Evolutionary conservation across 2,797 vertebrate genomes (phyloP).

Genomic region (Channallabes apus): DNA sequence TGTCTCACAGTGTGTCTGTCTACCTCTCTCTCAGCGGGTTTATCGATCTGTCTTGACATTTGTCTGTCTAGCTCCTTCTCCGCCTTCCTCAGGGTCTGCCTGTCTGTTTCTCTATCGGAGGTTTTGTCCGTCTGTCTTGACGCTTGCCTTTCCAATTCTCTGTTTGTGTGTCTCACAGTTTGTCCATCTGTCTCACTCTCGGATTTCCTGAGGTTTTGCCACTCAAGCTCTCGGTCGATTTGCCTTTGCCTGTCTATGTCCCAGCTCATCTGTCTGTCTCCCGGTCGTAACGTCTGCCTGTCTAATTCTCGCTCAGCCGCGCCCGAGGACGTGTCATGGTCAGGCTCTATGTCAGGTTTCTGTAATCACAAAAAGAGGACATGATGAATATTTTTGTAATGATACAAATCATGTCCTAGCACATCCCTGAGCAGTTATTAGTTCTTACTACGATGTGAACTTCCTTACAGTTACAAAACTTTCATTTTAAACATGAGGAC

Average conservation of each 20-base stretch:
- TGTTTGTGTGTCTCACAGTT: slow-evolving; percentile 28
- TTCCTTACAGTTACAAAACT: background rate
- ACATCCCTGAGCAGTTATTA: background rate
- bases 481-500: background rate
- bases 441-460: background rate
- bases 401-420: background rate
- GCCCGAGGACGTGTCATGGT: slow-evolving; percentile 59
- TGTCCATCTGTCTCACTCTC: slow-evolving; percentile 32
- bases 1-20: slow-evolving; percentile 45
- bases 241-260: slow-evolving; percentile 45
- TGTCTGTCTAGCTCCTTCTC: slow-evolving; percentile 42
- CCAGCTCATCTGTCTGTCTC: slow-evolving; percentile 63
- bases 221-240: slow-evolving; percentile 25
- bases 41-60: slow-evolving; percentile 26
- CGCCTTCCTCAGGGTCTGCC: slow-evolving; percentile 58
- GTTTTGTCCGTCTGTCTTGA: slow-evolving; percentile 31
- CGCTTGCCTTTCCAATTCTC: slow-evolving; percentile 26
- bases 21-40: slow-evolving; percentile 18
- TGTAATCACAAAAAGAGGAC: slow-evolving; percentile 56
- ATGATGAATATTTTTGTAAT: background rate
- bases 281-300: slow-evolving; percentile 18
- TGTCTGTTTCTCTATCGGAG: slow-evolving; percentile 28
- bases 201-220: slow-evolving; percentile 28
- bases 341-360: slow-evolving; percentile 65
- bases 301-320: slow-evolving; percentile 47